phyloP scores from a whole-genome alignment of 2,888 invertebrate genomes.

The Drosophila ezoana region DNA sequence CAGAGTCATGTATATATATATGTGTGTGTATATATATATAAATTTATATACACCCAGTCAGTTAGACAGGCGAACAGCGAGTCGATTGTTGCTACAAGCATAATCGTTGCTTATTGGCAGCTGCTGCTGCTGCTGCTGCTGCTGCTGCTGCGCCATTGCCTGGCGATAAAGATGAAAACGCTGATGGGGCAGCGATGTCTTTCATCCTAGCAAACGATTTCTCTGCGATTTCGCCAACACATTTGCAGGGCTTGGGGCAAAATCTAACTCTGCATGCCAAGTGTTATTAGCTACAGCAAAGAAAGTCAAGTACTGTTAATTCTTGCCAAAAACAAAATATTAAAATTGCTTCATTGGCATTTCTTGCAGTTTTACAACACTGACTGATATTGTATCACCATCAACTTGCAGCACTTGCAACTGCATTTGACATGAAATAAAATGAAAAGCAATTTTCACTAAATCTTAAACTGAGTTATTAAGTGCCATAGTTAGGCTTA shows the following conservation, averaged over 20 bases:
- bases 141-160: too few relatives aligned
- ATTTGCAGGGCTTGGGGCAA: neutral
- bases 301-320: neutral
- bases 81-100: constrained; percentile 78
- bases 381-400: neutral
- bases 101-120: constrained; percentile 80
- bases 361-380: neutral
- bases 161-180: constrained; percentile 68
- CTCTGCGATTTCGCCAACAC: neutral
- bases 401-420: neutral
- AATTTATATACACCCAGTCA: constrained; percentile 15
- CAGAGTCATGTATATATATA: constrained; percentile 11
- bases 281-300: neutral
- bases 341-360: too few relatives aligned
- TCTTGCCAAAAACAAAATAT: neutral
- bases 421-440: too few relatives aligned
- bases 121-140: constrained; percentile 52
- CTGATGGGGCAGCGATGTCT: constrained; percentile 61
- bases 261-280: neutral
- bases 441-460: too few relatives aligned
- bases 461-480: too few relatives aligned
- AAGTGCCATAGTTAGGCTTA: too few relatives aligned
- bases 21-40: neutral
- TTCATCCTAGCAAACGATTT: constrained; percentile 10
- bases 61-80: constrained; percentile 22